Conservation (phyloP, 1,140 invertebrate genomes). For the Andrena cerasifolii region DNA sequence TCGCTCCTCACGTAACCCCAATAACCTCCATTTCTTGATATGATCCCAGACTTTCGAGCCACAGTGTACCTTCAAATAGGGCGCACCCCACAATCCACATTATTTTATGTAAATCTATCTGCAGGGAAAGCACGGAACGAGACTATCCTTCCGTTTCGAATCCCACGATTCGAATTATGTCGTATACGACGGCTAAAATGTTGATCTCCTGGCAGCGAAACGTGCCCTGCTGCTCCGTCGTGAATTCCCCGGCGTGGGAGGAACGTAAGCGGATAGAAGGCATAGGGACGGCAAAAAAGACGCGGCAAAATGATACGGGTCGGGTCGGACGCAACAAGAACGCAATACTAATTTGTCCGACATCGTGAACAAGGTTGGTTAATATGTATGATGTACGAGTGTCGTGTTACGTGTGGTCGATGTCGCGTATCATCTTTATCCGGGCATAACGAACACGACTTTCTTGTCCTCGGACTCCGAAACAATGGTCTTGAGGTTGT, state of each 20-base stretch:
- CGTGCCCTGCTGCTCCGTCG: not conserved
- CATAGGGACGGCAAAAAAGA: slow-evolving; percentile 18
- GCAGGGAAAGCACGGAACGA: not conserved
- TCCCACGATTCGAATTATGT: not conserved
- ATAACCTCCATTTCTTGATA: not conserved
- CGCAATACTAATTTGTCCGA: slow-evolving; percentile 68
- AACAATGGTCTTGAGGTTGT: slow-evolving; percentile 67
- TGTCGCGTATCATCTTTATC: slow-evolving; percentile 66
- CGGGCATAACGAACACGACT: slow-evolving; percentile 63
- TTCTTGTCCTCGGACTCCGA: slow-evolving; percentile 61
- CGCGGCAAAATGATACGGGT: slow-evolving; percentile 29
- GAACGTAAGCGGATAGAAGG: slow-evolving; percentile 16
- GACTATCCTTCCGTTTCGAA: not conserved
- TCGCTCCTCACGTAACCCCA: too few species aligned
- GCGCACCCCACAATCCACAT: too few species aligned
- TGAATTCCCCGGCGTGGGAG: not conserved
- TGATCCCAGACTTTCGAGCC: not conserved
- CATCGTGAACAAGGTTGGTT: slow-evolving; percentile 60
- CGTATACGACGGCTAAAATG: not conserved
- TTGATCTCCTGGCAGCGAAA: not conserved
- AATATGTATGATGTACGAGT: slow-evolving; percentile 65
- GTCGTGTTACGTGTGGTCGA: slow-evolving; percentile 60
- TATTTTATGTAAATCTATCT: not conserved
- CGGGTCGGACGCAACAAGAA: slow-evolving; percentile 50
- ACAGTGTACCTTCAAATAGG: not conserved